These are phyloP conservation scores for Parelbella ahira DNA, from an alignment of 2,888 invertebrate species.

Conservation along the genomic window DNA sequence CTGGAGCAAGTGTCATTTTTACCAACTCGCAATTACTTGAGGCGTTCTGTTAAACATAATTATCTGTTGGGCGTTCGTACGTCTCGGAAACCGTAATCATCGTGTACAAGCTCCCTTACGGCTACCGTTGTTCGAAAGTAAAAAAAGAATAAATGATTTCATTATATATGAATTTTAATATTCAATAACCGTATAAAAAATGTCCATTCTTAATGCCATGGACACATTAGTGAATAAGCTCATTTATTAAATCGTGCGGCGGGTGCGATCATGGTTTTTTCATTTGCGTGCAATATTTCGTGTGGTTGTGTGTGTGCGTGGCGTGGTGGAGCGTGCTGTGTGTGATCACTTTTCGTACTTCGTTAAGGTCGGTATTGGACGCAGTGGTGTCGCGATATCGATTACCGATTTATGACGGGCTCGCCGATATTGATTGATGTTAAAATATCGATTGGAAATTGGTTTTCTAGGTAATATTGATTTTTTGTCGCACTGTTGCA, in stretches of 20 bases:
- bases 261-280: slow-evolving; percentile 4
- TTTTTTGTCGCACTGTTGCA: too few relatives aligned
- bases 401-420: slow-evolving; percentile 14
- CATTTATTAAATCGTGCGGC: slow-evolving; percentile 21
- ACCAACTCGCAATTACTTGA: slow-evolving; percentile 35
- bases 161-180: slow-evolving; percentile 20
- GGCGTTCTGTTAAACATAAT: slow-evolving; percentile 40
- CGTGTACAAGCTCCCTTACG: slow-evolving; percentile 34
- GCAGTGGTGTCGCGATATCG: neutral
- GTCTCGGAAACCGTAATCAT: slow-evolving; percentile 43
- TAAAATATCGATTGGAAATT: too few relatives aligned
- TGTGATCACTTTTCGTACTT: neutral
- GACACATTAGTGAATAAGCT: slow-evolving; percentile 18
- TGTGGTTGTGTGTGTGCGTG: slow-evolving; percentile 4
- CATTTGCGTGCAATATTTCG: neutral
- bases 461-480: slow-evolving; percentile 11
- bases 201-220: slow-evolving; percentile 16
- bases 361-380: slow-evolving; percentile 4
- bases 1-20: slow-evolving; percentile 42
- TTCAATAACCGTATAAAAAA: slow-evolving; percentile 25
- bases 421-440: slow-evolving; percentile 8
- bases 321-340: neutral
- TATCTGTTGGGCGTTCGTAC: slow-evolving; percentile 37
- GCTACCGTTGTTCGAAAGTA: slow-evolving; percentile 32
- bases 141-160: slow-evolving; percentile 24